Base-by-base conservation (phyloP, 2,888 invertebrate species). In the Nephrotoma flavescens region DNA sequence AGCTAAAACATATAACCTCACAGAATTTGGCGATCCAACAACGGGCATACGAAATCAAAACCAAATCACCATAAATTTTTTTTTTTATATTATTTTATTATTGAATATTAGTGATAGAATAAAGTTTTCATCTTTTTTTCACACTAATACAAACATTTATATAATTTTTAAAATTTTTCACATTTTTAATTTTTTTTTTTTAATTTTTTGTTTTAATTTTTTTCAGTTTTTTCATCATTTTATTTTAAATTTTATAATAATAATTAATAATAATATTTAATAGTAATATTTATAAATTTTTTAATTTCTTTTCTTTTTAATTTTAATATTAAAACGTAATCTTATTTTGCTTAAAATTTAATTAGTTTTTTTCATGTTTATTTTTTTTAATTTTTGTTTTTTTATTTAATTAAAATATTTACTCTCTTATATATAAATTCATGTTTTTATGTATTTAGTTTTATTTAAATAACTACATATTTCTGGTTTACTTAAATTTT, bases 91-190 rank as follows among this genome's bases (percentile, higher is more conserved):
- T 12, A 84, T 84, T 84, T 84, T 84, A 84, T 84, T 84, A 84
- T 84, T 84, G 84, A 84, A 84, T 84, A 84, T 84, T 84, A 84
- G 84, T 84, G 84, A 84, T 84, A 84, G 84, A 84, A 84, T 84
- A 84, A 84, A 42, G 71, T 71, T 71, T 71, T 71, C 11, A 71
- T 71, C 71, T 71, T 84, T 84, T n/a, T 84, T 84, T 84, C 84
- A 84, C 84, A 84, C 84, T 84, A 84, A 84, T 84, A 41, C 84
- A 84, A 84, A 84, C 84, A 84, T 84, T 84, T 84, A 84, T 84
- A 84, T 84, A 84, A 84, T 84, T 84, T 84, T 84, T 84, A 41
- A 84, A 42, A 42, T n/a, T 42, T 84, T 84, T 84, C 42, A 84
- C 84, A 42, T 84, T 84, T 84, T 84, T n/a, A 15, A 84, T 9